Percentiles rank a stretch among this genome's conserved stretches.
Evolutionary conservation across 2,888 invertebrate genomes (phyloP).

Genomic region (Listrodromus nycthemerus): DNA sequence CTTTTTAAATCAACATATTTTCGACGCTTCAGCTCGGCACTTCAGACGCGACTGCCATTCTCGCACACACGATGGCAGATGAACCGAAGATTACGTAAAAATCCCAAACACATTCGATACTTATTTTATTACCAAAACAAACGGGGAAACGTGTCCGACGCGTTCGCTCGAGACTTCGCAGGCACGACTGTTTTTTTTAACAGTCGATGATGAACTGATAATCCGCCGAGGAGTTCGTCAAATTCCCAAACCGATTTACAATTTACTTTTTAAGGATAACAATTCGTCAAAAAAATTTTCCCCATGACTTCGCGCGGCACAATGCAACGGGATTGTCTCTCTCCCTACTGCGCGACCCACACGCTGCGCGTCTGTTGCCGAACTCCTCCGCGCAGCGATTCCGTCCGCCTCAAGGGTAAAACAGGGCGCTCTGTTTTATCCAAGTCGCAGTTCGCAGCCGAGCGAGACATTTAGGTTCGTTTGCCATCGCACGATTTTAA

Average conservation of each 20-base stretch:
- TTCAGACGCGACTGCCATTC: background rate
- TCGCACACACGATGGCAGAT: background rate
- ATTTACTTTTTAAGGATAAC: background rate
- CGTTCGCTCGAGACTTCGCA: background rate
- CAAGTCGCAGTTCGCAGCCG: background rate
- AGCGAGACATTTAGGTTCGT: background rate
- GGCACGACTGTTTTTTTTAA: background rate
- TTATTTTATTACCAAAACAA: background rate
- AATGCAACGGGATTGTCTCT: background rate
- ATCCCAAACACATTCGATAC: background rate
- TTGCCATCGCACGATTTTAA: too few relatives aligned
- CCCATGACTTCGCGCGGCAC: background rate
- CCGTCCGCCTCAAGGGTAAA: background rate
- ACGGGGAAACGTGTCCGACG: background rate
- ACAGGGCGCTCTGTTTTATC: slow-evolving; percentile 12
- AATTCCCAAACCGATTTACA: background rate
- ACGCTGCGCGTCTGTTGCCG: background rate
- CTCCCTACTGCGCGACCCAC: background rate
- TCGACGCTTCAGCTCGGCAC: background rate
- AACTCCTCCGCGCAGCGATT: background rate
- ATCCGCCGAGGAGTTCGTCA: background rate
- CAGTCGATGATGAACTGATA: background rate
- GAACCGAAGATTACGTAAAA: background rate
- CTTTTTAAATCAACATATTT: background rate
- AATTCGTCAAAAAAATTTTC: background rate